Evolutionary conservation across 2,797 vertebrate genomes (phyloP), one percentile per base, ranked within the genome.

Genomic region (Tauraco hartlaubi): DNA sequence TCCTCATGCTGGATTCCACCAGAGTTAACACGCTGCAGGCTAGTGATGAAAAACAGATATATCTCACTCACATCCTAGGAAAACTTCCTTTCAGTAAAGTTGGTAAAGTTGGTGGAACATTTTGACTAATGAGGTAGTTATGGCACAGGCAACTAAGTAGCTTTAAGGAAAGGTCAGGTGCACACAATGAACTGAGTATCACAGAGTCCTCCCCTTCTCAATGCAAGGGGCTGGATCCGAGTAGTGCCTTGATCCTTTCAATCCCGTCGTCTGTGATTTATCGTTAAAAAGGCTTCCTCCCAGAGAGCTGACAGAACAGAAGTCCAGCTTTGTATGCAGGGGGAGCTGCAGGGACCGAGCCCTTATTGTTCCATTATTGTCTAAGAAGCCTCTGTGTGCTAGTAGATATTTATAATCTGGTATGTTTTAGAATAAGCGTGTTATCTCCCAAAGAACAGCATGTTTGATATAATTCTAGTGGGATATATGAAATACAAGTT

Each of bases 371-470:
- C 90, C 52, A 26, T 73, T 76, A 85, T 94, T 94, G 95, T 92
- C 55, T 79, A n/a, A 93, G 63, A 51, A 79, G 52, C 56, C 59
- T 82, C 79, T 92, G 85, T 95, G 76, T 66, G 55, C 69, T 41
- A 35, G 74, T 15, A 96, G 96, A 95, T 95, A 97, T 96, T 94
- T 85, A 94, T 95, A 96, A 96, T 93, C 96, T 91, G 56, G 28
- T 74, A 48, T 79, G 86, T 58, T 85, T 95, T 87, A 77, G 64
- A 92, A 49, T 76, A 85, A 93, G n/a, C 61, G 29, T 77, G 49
- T 73, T 96, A 96, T 96, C 95, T 96, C 59, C n/a, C 41, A 88
- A 44, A 96, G 41, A 97, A 94, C 95, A 94, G 72, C 37, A 49
- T 84, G 91, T 81, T 88, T 93, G 54, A 90, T 89, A 61, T 21